Evolutionary conservation across 2,888 invertebrate genomes (phyloP), one percentile per base, ranked within the genome.

Genomic region (Cephus pygmeus): DNA sequence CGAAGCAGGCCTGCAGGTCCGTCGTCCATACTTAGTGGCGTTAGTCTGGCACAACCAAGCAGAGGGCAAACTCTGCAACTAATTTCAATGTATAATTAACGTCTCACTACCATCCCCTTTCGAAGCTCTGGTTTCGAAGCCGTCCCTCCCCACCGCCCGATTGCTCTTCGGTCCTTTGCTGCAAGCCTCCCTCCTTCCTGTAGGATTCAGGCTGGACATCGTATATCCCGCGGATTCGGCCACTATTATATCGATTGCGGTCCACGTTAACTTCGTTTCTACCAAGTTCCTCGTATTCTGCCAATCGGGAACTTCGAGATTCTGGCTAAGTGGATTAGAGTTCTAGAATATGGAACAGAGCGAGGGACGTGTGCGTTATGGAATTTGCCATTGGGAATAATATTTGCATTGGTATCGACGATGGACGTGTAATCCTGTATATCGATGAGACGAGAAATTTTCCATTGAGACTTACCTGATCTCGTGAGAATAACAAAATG

Each of bases 51-150:
- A 85, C 84, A 86, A 86, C 89, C 15, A 85, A 88, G 89, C 87
- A 86, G 88, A 89, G 90, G 87, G 90, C 91, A 91, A 91, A 91
- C 91, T 91, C 90, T 88, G 89, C 91, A 91, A 91, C 91, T 91
- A 91, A 91, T 91, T 91, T 91, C 91, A 91, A 91, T 91, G 91
- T 91, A 91, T 91, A 91, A 91, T 91, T 91, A 91, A 91, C 91
- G 91, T 91, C 90, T 91, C 91, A 89, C 91, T 90, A 90, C 88
- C 85, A 83, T 81, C 87, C 88, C 87, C 87, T 86, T 84, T 85
- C 82, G 82, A 30, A 69, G 69, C 73, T 71, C 34, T 77, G 76
- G 79, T 76, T 69, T 75, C 75, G 68, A 79, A 73, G 33, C 79
- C 69, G 76, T 77, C 73, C 71, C 76, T 68, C 80, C 77, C 77